Evolutionary conservation across 2,113 vertebrate genomes (phyloP), one percentile per base, ranked within the genome.

Genomic region (Mus spicilegus): DNA sequence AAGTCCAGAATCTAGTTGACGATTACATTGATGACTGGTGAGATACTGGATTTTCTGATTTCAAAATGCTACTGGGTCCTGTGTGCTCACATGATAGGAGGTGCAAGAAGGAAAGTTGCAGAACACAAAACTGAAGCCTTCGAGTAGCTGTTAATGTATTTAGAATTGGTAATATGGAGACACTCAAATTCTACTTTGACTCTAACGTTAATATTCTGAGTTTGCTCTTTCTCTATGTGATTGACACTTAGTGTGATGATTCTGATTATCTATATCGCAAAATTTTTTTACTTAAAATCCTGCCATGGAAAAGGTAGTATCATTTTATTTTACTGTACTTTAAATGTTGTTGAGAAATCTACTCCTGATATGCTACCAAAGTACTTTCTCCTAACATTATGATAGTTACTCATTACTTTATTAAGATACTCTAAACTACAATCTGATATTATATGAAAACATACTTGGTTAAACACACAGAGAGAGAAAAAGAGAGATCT

Each of bases 31-130:
- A 2, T 54, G 7, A 82, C 46, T 5, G 8, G 10, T 46, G n/a
- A 75, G 17, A 3, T 0, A 26, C 3, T 28, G 46, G 16, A 1
- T 19, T 49, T 20, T 75, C 9, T 46, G 3, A 22, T 56, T 51
- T 42, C 20, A 63, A 14, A 24, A 22, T 30, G 24, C 0, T 1
- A 1, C 63, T 33, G 54, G 16, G 19, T 61, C 30, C 46, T 58
- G 2, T 1, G 4, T 17, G 13, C 1, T 36, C 22, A 49, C 3
- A 42, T 42, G 33, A 11, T 19, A 14, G 12, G 26, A 63, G 14
- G 1, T 7, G 30, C 14, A 85, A 3, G 42, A 30, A 46, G 3
- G 4, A 4, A 46, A 46, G 22, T 26, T 42, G 9, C 22, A 76
- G 39, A 22, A 26, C 39, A 76, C 39, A 76, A 75, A 75, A 24